Evolutionary conservation across 2,888 invertebrate genomes (phyloP).

Genomic region (Argynnis bischoffii): DNA sequence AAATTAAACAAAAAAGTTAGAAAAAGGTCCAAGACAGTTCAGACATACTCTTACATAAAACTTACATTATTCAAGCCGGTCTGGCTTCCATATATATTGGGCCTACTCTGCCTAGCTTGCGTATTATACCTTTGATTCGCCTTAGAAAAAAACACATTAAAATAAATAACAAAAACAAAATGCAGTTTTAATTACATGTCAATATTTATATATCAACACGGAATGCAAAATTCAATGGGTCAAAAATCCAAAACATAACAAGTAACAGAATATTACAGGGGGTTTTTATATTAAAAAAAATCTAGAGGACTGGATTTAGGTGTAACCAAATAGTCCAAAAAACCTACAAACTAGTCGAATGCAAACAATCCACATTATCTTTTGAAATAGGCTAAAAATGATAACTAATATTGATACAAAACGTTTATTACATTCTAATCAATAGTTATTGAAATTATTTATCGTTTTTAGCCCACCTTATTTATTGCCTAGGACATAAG

Average conservation of each 20-base stretch:
- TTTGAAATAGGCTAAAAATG: too few relatives aligned
- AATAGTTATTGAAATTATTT: neutral
- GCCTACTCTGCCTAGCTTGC: slow-evolving; percentile 62
- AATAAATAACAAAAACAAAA: slow-evolving; percentile 23
- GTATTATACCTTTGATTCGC: slow-evolving; percentile 74
- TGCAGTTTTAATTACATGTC: neutral
- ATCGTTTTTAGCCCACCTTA: too few relatives aligned
- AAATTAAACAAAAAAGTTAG: slow-evolving; percentile 11
- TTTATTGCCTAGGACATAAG: neutral
- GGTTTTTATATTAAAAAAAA: slow-evolving; percentile 1
- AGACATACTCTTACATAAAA: slow-evolving; percentile 36
- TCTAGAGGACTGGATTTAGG: neutral
- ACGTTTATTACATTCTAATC: neutral
- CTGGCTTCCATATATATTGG: slow-evolving; percentile 70
- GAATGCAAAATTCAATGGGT: neutral
- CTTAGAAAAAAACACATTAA: slow-evolving; percentile 50
- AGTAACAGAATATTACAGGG: neutral
- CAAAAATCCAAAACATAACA: neutral
- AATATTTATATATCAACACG: too few relatives aligned
- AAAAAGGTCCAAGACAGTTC: slow-evolving; percentile 5
- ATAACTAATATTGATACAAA: neutral
- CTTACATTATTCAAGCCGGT: slow-evolving; percentile 72
- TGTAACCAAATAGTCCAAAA: neutral
- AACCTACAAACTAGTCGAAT: neutral
- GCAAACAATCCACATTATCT: neutral